Evolutionary conservation across 2,888 invertebrate species (phyloP).

Genomic region (Bombylius discolor): DNA sequence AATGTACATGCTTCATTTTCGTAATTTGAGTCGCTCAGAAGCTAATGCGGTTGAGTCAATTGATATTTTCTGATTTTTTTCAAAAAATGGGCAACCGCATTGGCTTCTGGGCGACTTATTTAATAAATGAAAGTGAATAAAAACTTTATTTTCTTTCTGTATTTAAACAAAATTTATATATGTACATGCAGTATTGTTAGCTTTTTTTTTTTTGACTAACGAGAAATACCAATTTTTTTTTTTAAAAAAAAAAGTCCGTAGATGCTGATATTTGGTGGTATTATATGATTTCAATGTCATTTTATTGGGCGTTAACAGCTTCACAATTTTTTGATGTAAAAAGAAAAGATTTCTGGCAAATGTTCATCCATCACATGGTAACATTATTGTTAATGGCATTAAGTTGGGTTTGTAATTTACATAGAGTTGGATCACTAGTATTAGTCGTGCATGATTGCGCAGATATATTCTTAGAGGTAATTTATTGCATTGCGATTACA

Average conservation of each 20-base stretch:
- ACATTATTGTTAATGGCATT: conserved; percentile 81
- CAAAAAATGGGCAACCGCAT: too few species aligned
- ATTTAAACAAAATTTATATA: too few species aligned
- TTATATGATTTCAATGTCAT: conserved; percentile 88
- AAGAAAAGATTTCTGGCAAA: conserved; percentile 93
- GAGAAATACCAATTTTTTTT: neutral
- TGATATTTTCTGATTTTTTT: too few species aligned
- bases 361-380: conserved; percentile 94
- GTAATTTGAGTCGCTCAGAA: too few species aligned
- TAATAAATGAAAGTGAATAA: too few species aligned
- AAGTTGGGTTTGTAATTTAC: conserved; percentile 91
- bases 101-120: too few species aligned
- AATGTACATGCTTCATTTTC: too few species aligned
- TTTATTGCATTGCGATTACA: neutral
- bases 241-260: conserved; percentile 46
- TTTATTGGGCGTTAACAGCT: conserved; percentile 88
- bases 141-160: too few species aligned
- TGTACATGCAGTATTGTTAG: too few species aligned
- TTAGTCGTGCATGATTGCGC: conserved; percentile 77
- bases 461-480: conserved; percentile 76
- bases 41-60: too few species aligned
- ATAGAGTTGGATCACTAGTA: conserved; percentile 82
- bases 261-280: conserved; percentile 87
- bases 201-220: neutral
- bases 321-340: conserved; percentile 90